Conservation (phyloP, 2,113 vertebrate genomes). For the Cynocephalus volans region DNA sequence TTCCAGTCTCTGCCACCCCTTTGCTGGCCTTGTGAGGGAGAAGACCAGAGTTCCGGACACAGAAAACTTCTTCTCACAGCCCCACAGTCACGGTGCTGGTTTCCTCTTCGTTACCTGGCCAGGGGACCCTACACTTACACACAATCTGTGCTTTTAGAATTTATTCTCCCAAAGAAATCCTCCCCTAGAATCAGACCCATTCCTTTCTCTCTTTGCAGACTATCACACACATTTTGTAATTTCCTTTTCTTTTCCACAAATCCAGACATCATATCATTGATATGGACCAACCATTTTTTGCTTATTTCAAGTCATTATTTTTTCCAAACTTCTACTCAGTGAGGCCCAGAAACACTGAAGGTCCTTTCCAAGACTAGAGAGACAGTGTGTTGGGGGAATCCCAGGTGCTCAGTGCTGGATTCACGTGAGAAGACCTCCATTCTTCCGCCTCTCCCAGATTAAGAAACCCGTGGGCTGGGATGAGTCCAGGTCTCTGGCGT, state of each 20-base stretch:
- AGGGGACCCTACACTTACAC: neutral
- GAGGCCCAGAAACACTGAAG: neutral
- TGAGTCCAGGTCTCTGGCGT: rapidly evolving
- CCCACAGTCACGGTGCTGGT: neutral
- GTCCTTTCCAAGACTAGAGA: neutral
- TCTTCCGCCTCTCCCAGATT: neutral
- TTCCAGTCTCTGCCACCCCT: rapidly evolving
- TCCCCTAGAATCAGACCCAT: neutral
- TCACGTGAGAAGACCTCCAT: neutral
- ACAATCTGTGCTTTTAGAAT: neutral
- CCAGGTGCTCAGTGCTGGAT: neutral
- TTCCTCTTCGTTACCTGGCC: too few relatives aligned
- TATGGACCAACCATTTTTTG: neutral
- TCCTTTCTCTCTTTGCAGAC: neutral
- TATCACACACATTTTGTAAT: neutral
- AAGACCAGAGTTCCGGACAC: neutral
- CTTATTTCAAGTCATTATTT: neutral
- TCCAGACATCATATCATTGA: neutral
- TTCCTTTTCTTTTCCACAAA: neutral
- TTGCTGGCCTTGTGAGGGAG: neutral
- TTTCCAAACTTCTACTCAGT: neutral
- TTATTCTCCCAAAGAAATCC: neutral
- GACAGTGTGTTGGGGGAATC: neutral
- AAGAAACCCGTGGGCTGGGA: neutral
- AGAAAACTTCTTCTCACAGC: neutral